Percentiles rank a stretch among this genome's conserved stretches.
Conservation (phyloP, 2,797 vertebrate species). For the Chelon labrosus region DNA sequence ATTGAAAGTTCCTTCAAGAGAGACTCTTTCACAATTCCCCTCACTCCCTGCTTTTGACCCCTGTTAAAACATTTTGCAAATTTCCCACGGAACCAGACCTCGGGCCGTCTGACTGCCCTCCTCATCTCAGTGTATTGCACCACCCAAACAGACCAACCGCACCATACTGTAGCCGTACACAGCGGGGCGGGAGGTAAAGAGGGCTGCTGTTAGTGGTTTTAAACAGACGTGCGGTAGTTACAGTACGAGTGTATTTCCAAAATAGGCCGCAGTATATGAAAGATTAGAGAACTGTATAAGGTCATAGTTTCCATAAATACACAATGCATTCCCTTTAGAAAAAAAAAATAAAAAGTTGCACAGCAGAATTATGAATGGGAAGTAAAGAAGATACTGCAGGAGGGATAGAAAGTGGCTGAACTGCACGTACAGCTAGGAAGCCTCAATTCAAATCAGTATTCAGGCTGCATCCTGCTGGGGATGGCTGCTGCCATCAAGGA, state of each 20-base stretch:
- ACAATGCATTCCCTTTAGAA: slow-evolving; percentile 1
- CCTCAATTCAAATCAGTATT: too few relatives aligned
- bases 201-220: slow-evolving; percentile 59
- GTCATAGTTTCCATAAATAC: neutral
- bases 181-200: slow-evolving; percentile 32
- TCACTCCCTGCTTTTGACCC: slow-evolving; percentile 51
- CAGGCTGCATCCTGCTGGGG: too few relatives aligned
- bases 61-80: slow-evolving; percentile 66
- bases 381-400: neutral
- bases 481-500: too few relatives aligned
- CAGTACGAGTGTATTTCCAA: slow-evolving; percentile 26
- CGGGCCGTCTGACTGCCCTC: slow-evolving; percentile 52
- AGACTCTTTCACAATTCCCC: slow-evolving; percentile 65
- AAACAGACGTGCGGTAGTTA: slow-evolving; percentile 14
- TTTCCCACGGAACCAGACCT: slow-evolving; percentile 75
- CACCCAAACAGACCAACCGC: slow-evolving; percentile 59
- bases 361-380: neutral
- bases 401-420: too few relatives aligned
- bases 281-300: slow-evolving; percentile 21
- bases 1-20: slow-evolving; percentile 68
- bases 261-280: slow-evolving; percentile 35
- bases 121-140: slow-evolving; percentile 30
- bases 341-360: neutral
- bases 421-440: too few relatives aligned
- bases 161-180: slow-evolving; percentile 22